These are phyloP conservation scores for Caenorhabditis elegans DNA, from an alignment of 1,140 invertebrate genomes.

Conservation along the genomic window WBcel235 BX284602.5:8929501-8930000, in stretches of 20 bases:
- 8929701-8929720: slow-evolving; percentile 7
- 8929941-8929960: not conserved
- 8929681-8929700: slow-evolving; percentile 29
- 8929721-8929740: slow-evolving; percentile 28
- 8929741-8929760: too few relatives aligned
- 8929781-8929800: too few relatives aligned
- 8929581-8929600: not conserved
- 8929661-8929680: not conserved
- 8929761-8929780: too few relatives aligned
- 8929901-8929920: not conserved
- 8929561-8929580: slow-evolving; percentile 9
- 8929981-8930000: not conserved
- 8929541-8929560: slow-evolving; percentile 16
- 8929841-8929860: not conserved
- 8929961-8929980: slow-evolving; percentile 8
- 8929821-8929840: not conserved
- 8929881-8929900: not conserved
- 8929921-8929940: not conserved
- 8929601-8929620: not conserved
- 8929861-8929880: not conserved
- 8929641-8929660: not conserved
- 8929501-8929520: not conserved
- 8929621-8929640: not conserved
- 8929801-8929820: too few relatives aligned
- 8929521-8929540: not conserved